Evolutionary conservation across 1,140 invertebrate genomes (phyloP).

Genomic region (Ptiloglossa arizonensis): DNA sequence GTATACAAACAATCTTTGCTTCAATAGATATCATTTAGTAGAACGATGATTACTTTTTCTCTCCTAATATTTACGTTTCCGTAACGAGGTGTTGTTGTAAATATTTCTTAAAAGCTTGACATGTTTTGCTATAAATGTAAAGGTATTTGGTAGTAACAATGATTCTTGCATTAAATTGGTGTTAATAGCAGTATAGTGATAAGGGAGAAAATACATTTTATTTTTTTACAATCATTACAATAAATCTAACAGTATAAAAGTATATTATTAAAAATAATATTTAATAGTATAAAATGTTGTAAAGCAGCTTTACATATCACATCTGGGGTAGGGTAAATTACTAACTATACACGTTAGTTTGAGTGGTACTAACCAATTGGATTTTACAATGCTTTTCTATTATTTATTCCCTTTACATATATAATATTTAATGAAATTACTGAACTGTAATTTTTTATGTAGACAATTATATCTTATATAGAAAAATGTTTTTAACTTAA

Average conservation of each 20-base stretch:
- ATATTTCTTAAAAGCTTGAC: background rate
- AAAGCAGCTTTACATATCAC: slow-evolving; percentile 82
- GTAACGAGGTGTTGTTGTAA: background rate
- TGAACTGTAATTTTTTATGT: background rate
- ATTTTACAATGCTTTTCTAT: slow-evolving; percentile 22
- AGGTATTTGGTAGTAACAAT: background rate
- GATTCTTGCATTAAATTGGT: background rate
- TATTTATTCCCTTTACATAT: background rate
- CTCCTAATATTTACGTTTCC: too few relatives aligned
- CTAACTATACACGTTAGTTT: slow-evolving; percentile 56
- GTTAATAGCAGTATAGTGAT: background rate
- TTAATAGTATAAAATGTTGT: slow-evolving; percentile 77
- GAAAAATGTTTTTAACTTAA: background rate
- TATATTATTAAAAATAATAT: slow-evolving; percentile 75
- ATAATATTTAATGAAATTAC: background rate
- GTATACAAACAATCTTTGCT: background rate
- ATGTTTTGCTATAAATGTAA: background rate
- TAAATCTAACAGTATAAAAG: slow-evolving; percentile 74
- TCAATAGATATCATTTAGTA: background rate
- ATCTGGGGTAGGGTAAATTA: slow-evolving; percentile 76
- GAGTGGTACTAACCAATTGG: slow-evolving; percentile 54
- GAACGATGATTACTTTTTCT: background rate
- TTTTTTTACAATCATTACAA: slow-evolving; percentile 72
- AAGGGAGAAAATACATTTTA: slow-evolving; percentile 51
- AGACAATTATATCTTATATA: background rate